Percentiles rank a stretch among this genome's conserved stretches.
These are phyloP conservation scores for Petromus typicus DNA, from an alignment of 2,113 vertebrate genomes.

Conservation along the genomic window DNA sequence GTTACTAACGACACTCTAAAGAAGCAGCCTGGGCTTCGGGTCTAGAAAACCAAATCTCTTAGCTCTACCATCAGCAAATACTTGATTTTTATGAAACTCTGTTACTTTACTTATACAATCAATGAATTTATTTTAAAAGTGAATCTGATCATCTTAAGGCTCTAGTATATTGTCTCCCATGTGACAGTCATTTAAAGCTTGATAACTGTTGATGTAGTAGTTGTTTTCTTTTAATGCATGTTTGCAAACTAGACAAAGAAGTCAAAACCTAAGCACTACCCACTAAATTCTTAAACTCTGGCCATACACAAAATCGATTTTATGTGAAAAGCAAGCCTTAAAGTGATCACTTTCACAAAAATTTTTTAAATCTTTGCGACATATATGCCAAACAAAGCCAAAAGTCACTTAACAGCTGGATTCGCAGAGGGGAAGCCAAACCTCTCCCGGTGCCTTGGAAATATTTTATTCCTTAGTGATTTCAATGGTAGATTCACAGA, in stretches of 20 bases:
- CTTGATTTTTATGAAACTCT: conserved; percentile 18
- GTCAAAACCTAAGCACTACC: background rate
- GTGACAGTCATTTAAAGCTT: background rate
- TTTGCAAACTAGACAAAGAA: background rate
- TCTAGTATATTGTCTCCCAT: background rate
- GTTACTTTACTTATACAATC: conserved; percentile 29
- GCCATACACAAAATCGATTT: background rate
- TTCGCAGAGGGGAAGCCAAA: background rate
- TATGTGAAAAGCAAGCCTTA: background rate
- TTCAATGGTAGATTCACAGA: background rate
- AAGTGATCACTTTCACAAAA: background rate
- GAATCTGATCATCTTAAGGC: background rate
- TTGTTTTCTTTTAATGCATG: background rate
- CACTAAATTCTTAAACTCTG: background rate
- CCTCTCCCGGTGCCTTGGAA: background rate
- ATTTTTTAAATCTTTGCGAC: background rate
- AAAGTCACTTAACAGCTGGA: background rate
- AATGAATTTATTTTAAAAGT: background rate
- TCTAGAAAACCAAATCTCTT: background rate
- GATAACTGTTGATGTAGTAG: background rate
- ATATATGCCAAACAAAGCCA: background rate
- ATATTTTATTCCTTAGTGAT: background rate
- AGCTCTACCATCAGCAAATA: background rate
- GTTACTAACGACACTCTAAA: background rate
- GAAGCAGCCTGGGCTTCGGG: background rate